Base-by-base conservation (phyloP, 2,113 vertebrate species). In the Pygoscelis antarcticus region DNA sequence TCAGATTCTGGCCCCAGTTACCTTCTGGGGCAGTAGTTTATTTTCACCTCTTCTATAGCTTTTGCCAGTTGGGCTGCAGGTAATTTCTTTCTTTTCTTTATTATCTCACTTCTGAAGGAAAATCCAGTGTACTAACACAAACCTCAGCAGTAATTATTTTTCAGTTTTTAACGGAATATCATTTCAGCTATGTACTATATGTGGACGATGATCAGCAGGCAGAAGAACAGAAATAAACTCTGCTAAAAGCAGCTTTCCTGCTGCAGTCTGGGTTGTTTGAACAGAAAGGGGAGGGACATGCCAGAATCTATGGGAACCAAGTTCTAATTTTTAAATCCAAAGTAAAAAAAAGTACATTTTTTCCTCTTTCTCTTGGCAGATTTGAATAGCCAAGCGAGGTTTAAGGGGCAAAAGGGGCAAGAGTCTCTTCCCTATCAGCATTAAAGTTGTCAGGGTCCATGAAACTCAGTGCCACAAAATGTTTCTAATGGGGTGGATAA, bases 181-280 rank as follows among this genome's bases (percentile, higher is more conserved):
- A 36, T 89, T 87, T 82, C 51, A 70, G 36, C 64, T 49, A 58
- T 16, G 17, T 80, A 51, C 8, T 90, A 12, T 54, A 84, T 44
- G 7, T 54, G 20, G 23, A 71, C 19, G 80, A 68, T 71, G 15
- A 83, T 60, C 51, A 83, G 23, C 32, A 80, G 54, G 26, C 47
- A 83, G 12, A 83, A 64, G 55, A 89, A 69, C 5, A 64, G 54
- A 93, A 93, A 93, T 78, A 90, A 89, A 44, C 72, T 30, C 9
- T 57, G 20, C 55, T 81, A 78, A 75, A 86, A 89, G 25, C 27
- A 80, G 14, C n/a, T 83, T 78, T 93, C 8, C 38, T 70, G 18
- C 19, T 81, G 30, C 54, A 77, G 1, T 74, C 60, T 71, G 36
- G 22, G 40, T 69, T 93, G 9, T 89, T 81, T 72, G 64, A 89